phyloP scores from a whole-genome alignment of 2,797 vertebrate species.

The Typhlichthys eigenmanni region DNA sequence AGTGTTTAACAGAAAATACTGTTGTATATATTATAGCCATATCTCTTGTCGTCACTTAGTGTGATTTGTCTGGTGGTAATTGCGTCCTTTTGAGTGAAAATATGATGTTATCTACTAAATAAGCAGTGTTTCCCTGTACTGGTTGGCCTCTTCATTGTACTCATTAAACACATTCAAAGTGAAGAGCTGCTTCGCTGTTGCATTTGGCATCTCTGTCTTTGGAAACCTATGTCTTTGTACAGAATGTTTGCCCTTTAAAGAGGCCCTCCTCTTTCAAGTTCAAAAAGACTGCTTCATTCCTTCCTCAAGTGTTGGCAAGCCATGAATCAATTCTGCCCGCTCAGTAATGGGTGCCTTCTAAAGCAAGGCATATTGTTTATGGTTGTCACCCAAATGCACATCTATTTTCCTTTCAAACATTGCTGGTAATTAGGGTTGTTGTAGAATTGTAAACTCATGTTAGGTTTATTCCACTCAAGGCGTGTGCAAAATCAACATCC shows the following conservation, averaged over 20 bases:
- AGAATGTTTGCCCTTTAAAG: conserved; percentile 61
- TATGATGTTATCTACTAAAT: too few species aligned
- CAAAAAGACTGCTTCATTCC: conserved; percentile 55
- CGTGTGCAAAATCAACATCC: too few species aligned
- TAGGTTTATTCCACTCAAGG: background rate
- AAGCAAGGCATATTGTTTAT: conserved; percentile 18
- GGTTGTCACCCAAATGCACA: conserved; percentile 27
- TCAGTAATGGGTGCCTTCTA: conserved; percentile 23
- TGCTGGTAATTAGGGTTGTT: background rate
- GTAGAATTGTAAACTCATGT: background rate
- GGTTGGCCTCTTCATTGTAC: conserved; percentile 6
- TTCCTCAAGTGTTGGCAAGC: conserved; percentile 49
- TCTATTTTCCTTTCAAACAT: conserved; percentile 1
- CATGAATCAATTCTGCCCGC: conserved; percentile 35
- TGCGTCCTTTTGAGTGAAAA: too few species aligned
- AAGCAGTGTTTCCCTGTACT: too few species aligned
- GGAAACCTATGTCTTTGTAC: conserved; percentile 63
- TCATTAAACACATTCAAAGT: conserved; percentile 36
- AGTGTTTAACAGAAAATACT: too few species aligned
- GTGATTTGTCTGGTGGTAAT: too few species aligned
- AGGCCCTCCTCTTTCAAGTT: conserved; percentile 53
- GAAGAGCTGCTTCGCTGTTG: conserved; percentile 51
- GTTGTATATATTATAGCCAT: too few species aligned
- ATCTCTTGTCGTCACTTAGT: too few species aligned
- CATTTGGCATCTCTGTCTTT: conserved; percentile 57